Evolutionary conservation across 2,113 vertebrate genomes (phyloP).

Genomic region (Neolamprologus kungweensis): DNA sequence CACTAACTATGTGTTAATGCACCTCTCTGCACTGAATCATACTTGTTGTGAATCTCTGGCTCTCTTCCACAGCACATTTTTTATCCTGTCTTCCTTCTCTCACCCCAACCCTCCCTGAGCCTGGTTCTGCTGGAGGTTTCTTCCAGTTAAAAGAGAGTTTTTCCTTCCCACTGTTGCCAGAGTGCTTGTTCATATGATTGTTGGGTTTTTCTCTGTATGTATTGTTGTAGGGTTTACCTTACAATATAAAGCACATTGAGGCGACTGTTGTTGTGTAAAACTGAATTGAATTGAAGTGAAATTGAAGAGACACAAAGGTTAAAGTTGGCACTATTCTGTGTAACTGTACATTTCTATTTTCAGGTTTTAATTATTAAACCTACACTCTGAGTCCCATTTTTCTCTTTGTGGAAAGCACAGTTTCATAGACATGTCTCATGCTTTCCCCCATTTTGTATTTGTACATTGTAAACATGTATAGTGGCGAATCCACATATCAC

Average conservation of each 20-base stretch:
- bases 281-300: not conserved
- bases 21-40: not conserved
- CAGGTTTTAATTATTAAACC: not conserved
- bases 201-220: not conserved
- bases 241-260: not conserved
- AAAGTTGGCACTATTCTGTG: not conserved
- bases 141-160: not conserved
- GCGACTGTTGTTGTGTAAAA: not conserved
- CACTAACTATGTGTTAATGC: not conserved
- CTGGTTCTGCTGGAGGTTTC: not conserved
- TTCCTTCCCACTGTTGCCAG: not conserved
- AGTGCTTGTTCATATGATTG: not conserved
- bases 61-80: accelerated
- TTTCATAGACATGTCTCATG: not conserved
- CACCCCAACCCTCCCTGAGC: accelerated
- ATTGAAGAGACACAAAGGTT: not conserved
- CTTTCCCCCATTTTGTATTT: not conserved
- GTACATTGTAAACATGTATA: not conserved
- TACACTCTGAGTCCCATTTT: not conserved
- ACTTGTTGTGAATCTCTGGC: not conserved
- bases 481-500: not conserved
- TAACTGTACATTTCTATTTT: accelerated
- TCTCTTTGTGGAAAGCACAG: not conserved
- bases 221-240: not conserved
- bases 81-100: not conserved